Conservation (phyloP, 2,113 vertebrate genomes). For the Cyanoderma ruficeps region DNA sequence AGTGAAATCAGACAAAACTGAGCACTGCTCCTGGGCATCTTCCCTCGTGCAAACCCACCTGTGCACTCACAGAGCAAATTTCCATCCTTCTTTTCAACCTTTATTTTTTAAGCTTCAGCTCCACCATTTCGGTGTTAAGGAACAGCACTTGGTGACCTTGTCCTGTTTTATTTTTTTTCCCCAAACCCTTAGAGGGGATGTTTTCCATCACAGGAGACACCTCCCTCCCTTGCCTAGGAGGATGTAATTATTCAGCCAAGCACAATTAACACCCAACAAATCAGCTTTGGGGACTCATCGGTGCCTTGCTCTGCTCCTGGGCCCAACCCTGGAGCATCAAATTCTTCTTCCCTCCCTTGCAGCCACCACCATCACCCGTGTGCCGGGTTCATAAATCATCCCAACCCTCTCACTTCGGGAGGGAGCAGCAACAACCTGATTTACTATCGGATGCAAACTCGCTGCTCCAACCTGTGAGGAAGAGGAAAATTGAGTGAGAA, state of each 20-base stretch:
- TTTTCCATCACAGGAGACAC: background rate
- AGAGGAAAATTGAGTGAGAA: background rate
- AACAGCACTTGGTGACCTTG: background rate
- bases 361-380: background rate
- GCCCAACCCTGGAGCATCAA: background rate
- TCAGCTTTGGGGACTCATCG: background rate
- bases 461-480: rapidly evolving
- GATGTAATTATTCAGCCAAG: background rate
- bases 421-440: background rate
- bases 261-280: background rate
- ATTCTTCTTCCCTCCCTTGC: rapidly evolving
- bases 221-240: background rate
- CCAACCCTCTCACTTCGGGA: background rate
- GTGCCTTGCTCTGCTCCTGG: background rate
- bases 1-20: background rate
- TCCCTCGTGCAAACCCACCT: background rate
- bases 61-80: background rate
- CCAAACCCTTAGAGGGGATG: background rate
- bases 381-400: background rate
- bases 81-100: background rate
- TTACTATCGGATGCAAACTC: background rate
- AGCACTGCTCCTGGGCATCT: rapidly evolving
- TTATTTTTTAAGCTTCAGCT: background rate
- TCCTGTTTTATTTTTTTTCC: too few relatives aligned
- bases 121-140: background rate